Evolutionary conservation across 2,113 vertebrate species (phyloP), one percentile per base, ranked within the genome.

Genomic region (Coracopsis vasa): DNA sequence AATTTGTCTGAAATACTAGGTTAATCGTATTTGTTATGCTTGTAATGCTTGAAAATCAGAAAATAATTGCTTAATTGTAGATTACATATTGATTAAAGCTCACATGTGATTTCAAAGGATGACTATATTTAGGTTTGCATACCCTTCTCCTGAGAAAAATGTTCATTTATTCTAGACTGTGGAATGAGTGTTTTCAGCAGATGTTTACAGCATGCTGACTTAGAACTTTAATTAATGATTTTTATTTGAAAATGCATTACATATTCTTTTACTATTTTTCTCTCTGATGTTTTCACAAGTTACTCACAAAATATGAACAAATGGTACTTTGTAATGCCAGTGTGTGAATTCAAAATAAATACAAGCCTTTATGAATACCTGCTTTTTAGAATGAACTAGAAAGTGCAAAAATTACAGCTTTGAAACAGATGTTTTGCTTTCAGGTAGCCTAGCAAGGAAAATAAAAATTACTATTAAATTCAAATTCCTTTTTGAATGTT

Each of bases 11-110:
- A 92, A 96, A 95, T 96, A 72, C 39, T 87, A 71, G 95, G 95
- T 97, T 98, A 98, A 98, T 97, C 10, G 0, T 51, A 96, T 98
- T 97, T 96, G 94, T 90, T 96, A 96, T 91, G 97, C 95, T 92
- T 97, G 74, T 70, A 95, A 94, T 96, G 79, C 92, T 97, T 97
- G 56, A 92, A 88, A 97, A 95, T 97, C 73, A 91, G 92, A 92
- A 97, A 98, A 95, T 95, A 96, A 96, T 96, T 97, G 53, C 56
- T 70, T 97, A 97, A 97, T 98, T 97, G 86, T 94, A 71, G 96
- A 97, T 97, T 97, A 96, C 74, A 88, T 94, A 97, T 97, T 93
- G 94, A 97, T 98, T 97, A 97, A 94, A 90, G 51, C 51, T 94
- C 78, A 75, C 0, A 0, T 89, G 66, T 95, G 72, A 88, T 97